Conservation (phyloP, 2,888 invertebrate genomes). For the Scotopteryx bipunctaria region DNA sequence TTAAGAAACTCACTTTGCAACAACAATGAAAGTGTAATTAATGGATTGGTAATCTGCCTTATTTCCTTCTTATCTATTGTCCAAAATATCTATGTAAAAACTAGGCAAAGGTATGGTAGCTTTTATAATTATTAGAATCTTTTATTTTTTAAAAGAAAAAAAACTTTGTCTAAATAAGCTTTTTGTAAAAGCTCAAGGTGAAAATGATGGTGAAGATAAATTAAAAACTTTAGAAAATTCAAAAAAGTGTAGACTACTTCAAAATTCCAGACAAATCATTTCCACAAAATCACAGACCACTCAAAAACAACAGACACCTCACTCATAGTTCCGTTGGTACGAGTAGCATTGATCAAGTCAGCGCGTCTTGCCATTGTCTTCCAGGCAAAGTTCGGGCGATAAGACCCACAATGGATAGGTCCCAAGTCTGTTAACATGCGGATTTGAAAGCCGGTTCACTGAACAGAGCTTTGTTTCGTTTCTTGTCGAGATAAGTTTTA, state of each 20-base stretch:
- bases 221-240: no score
- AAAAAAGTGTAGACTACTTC: not conserved
- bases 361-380: conserved; percentile 63
- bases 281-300: conserved; percentile 9
- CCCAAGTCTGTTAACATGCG: conserved; percentile 63
- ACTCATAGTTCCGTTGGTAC: conserved; percentile 19
- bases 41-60: conserved; percentile 17
- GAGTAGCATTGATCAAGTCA: conserved; percentile 37
- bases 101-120: no score
- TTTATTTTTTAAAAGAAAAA: no score
- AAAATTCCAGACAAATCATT: conserved; percentile 12
- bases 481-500: conserved; percentile 44
- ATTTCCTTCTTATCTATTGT: not conserved
- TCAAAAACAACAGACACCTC: conserved; percentile 27
- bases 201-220: no score
- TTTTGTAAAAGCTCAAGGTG: no score
- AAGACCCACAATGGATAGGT: conserved; percentile 56
- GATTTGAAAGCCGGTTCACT: conserved; percentile 60
- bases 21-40: conserved; percentile 44
- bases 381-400: conserved; percentile 66
- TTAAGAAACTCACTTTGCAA: conserved; percentile 46
- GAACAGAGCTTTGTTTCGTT: conserved; percentile 49
- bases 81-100: not conserved
- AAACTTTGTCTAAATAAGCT: no score
- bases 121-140: no score